Evolutionary conservation across 2,888 invertebrate genomes (phyloP), one percentile per base, ranked within the genome.

Genomic region (Zaprionus bogoriensis): DNA sequence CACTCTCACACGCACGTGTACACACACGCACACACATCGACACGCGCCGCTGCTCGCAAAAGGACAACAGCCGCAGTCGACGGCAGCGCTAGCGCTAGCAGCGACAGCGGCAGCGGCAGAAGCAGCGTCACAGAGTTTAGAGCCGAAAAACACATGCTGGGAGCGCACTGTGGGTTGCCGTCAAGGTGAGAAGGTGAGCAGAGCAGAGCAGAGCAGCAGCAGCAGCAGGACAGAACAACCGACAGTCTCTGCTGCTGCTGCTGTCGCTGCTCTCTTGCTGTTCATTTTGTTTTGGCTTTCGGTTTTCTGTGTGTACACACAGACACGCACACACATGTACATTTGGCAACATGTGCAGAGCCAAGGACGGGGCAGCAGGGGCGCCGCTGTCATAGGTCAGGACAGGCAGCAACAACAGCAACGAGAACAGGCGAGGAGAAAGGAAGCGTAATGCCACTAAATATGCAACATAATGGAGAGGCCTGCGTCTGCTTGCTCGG

Each of bases 281-380:
- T 68, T 71, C 69, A 66, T 67, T 76, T 79, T 83, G 75, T 77
- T 78, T 72, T 68, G 77, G 67, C 67, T 54, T 69, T 77, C 72
- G 65, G 51, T 59, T 74, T 71, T 45, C 63, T 67, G 55, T 70
- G 52, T 70, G 47, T 36, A 55, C 47, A 71, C 72, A 55, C 47
- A 51, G 20, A 32, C 30, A 19, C 22, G 50, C 42, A 39, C 22
- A 30, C 22, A 45, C 9, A 19, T 45, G 57, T 54, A 64, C 59
- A 67, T 79, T 70, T 74, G 72, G 84, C 68, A 80, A 71, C 80
- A 77, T 87, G 75, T 84, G 79, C 77, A 68, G 32, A 45, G 58
- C 47, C 60, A 46, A 9, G 48, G 4, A 51, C 17, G 54, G 72
- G 67, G 51, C 48, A 51, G 59, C 48, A 41, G 14, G 23, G 22